phyloP scores from a whole-genome alignment of 2,113 vertebrate species.

The Nicator chloris region DNA sequence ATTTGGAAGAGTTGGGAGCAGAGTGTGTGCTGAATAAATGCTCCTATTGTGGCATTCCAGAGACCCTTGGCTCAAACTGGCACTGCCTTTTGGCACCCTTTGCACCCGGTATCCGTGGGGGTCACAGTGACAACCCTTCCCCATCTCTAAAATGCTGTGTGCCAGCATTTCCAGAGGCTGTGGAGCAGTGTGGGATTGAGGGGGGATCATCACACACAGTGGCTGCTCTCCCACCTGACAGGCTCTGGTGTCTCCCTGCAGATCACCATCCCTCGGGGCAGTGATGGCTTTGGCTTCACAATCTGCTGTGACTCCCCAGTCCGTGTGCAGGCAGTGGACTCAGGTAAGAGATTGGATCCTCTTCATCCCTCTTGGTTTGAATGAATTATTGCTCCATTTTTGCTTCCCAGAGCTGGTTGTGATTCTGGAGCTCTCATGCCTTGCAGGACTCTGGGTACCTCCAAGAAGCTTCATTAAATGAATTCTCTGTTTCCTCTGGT shows the following conservation, averaged over 20 bases:
- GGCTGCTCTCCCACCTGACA: not conserved
- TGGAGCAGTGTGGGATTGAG: not conserved
- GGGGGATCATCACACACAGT: rapidly evolving
- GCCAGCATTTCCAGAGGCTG: not conserved
- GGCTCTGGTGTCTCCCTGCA: constrained; percentile 53
- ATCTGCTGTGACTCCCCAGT: constrained; percentile 96
- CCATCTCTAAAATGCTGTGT: rapidly evolving
- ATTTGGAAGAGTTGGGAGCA: not conserved
- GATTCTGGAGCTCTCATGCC: not conserved
- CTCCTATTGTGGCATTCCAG: rapidly evolving
- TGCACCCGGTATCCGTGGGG: rapidly evolving
- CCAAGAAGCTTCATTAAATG: not conserved
- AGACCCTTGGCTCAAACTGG: rapidly evolving
- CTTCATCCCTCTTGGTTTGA: not conserved
- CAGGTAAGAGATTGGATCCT: constrained; percentile 71
- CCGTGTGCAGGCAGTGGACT: constrained; percentile 93
- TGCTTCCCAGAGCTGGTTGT: not conserved
- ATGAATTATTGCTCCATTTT: not conserved
- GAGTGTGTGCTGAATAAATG: rapidly evolving
- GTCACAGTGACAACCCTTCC: not conserved
- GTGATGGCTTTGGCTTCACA: constrained; percentile 92
- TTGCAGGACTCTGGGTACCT: not conserved
- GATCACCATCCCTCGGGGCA: constrained; percentile 91
- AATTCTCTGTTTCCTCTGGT: not conserved
- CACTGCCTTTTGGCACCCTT: not conserved